Evolutionary conservation across 64 coral and sea anemone species (phyloP).

Genomic region (Trachythela sp.): DNA sequence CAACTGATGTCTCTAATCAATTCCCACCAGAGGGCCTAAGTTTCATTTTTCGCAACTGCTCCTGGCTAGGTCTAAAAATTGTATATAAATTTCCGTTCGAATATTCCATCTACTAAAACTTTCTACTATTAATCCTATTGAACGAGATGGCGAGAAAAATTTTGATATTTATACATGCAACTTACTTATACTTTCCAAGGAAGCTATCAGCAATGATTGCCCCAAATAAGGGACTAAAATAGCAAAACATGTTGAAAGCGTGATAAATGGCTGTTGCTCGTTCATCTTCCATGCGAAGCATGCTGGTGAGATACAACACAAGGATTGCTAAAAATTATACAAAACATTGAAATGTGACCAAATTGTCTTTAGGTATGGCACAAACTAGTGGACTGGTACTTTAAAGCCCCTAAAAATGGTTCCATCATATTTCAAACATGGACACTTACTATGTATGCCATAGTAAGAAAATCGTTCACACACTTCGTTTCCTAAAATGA

Average conservation of each 20-base stretch:
- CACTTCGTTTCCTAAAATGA: conserved; percentile 94
- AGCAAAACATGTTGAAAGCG: conserved; percentile 98
- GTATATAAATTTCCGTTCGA: too few species aligned
- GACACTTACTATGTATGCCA: conserved; percentile 93
- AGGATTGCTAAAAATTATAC: conserved; percentile 69
- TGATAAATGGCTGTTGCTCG: conserved; percentile 87
- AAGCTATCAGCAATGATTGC: conserved; percentile 94
- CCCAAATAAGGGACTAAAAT: conserved; percentile 93
- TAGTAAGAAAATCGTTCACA: conserved; percentile 98
- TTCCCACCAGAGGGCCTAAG: too few species aligned
- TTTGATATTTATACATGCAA: too few species aligned
- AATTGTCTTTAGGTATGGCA: neutral
- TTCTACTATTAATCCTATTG: too few species aligned
- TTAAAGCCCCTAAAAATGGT: too few species aligned
- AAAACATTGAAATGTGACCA: conserved; percentile 4
- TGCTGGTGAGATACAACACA: conserved; percentile 96
- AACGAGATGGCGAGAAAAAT: too few species aligned
- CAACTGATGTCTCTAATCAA: too few species aligned
- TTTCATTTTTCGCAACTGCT: too few species aligned
- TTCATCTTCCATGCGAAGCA: conserved; percentile 89
- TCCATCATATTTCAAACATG: too few species aligned
- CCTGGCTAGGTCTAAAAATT: too few species aligned
- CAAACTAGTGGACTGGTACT: too few species aligned
- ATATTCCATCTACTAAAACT: too few species aligned
- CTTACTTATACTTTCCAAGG: conserved; percentile 90